Conservation (phyloP, 2,797 vertebrate species). For the Chrysocyon brachyurus region DNA sequence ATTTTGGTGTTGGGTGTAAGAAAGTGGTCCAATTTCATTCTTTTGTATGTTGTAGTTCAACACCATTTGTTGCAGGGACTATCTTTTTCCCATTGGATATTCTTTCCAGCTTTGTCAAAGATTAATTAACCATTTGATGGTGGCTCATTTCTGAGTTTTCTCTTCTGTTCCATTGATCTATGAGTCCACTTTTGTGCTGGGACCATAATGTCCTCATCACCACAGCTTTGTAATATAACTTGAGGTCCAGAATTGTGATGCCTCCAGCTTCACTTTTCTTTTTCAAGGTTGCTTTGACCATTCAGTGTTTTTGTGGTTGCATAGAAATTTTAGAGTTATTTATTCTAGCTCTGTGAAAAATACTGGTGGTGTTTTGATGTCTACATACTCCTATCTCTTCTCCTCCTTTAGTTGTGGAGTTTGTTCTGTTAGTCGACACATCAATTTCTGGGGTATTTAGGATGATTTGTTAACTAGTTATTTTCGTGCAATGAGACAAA, state of each 20-base stretch:
- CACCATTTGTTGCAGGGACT: neutral
- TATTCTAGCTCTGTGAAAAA: neutral
- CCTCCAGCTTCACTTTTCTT: neutral
- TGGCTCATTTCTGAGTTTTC: neutral
- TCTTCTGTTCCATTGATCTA: neutral
- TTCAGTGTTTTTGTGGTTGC: neutral
- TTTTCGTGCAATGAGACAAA: neutral
- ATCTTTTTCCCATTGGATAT: neutral
- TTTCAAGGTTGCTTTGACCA: neutral
- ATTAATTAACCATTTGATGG: neutral
- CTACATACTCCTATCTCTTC: neutral
- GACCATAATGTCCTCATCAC: neutral
- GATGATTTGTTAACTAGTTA: neutral
- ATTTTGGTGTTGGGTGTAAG: neutral
- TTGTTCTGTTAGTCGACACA: neutral
- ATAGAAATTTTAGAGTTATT: neutral
- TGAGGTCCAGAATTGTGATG: neutral
- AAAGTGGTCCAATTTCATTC: neutral
- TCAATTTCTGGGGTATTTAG: neutral
- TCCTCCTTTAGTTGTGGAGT: neutral
- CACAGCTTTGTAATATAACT: neutral
- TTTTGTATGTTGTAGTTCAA: neutral
- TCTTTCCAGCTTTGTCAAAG: neutral
- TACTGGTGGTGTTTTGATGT: neutral
- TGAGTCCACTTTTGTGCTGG: neutral